Evolutionary conservation across 1,140 invertebrate species (phyloP).

Genomic region (Epicauta chinensis): DNA sequence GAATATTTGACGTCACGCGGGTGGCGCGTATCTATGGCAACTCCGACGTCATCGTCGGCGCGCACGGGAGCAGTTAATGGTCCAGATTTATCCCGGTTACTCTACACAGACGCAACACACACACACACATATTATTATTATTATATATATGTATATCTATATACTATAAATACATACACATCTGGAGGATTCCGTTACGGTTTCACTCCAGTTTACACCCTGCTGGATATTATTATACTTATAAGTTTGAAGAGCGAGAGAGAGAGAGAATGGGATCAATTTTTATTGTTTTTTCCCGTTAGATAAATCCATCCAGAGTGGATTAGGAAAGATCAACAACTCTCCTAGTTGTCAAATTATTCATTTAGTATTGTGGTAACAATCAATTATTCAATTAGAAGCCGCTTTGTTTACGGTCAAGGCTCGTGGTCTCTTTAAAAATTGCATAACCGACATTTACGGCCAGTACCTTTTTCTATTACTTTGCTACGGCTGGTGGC

Average conservation of each 20-base stretch:
- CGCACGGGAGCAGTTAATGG: conserved; percentile 23
- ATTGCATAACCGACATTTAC: too few species aligned
- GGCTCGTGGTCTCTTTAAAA: too few species aligned
- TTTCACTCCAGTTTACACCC: conserved; percentile 23
- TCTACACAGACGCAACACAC: conserved; percentile 1
- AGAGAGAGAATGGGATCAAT: conserved; percentile 17
- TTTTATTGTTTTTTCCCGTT: conserved; percentile 22
- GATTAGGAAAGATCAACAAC: conserved; percentile 1
- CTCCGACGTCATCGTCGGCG: conserved; percentile 21
- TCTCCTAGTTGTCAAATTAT: too few species aligned
- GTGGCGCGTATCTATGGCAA: conserved; percentile 23
- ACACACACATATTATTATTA: too few species aligned
- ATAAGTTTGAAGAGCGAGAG: too few species aligned
- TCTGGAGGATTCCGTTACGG: conserved; percentile 18
- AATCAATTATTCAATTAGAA: too few species aligned
- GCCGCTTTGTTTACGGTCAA: conserved; percentile 12
- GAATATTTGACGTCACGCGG: conserved; percentile 14
- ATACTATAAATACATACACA: too few species aligned
- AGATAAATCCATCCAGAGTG: conserved; percentile 8
- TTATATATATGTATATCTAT: not conserved
- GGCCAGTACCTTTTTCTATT: too few species aligned
- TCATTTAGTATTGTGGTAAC: too few species aligned
- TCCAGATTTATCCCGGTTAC: conserved; percentile 27
- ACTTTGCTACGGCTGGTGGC: too few species aligned
- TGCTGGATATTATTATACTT: conserved; percentile 19